These are phyloP conservation scores for Cydia splendana DNA, from an alignment of 1,140 invertebrate genomes.

Conservation along the genomic window DNA sequence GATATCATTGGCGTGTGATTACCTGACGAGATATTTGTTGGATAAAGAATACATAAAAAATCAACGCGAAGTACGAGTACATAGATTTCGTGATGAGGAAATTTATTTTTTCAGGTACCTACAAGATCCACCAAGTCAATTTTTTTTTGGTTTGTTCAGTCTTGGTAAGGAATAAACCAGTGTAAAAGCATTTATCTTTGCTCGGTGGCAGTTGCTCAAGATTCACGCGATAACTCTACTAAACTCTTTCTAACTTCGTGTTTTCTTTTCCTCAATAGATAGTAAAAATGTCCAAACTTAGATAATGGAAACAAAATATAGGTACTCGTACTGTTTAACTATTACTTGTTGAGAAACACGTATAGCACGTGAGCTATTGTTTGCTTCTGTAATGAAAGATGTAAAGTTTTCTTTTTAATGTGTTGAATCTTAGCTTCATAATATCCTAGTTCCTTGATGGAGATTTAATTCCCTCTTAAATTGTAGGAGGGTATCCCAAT, in stretches of 20 bases:
- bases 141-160: constrained; percentile 32
- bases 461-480: too few relatives aligned
- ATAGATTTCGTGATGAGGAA: too few relatives aligned
- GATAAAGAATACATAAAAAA: too few relatives aligned
- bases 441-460: too few relatives aligned
- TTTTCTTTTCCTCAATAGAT: constrained; percentile 45
- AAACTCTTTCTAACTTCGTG: constrained; percentile 37
- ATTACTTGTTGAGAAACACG: constrained; percentile 42
- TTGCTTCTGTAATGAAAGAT: background rate
- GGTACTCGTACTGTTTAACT: constrained; percentile 31
- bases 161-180: constrained; percentile 39
- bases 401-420: background rate
- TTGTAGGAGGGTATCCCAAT: too few relatives aligned
- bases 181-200: constrained; percentile 42
- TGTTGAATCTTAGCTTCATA: too few relatives aligned
- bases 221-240: constrained; percentile 42
- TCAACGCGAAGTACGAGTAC: too few relatives aligned
- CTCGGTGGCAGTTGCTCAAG: constrained; percentile 45
- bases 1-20: constrained; percentile 13
- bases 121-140: background rate
- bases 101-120: background rate
- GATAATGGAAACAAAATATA: constrained; percentile 41
- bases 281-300: constrained; percentile 60
- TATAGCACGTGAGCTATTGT: constrained; percentile 20
- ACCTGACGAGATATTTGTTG: background rate